Base-by-base conservation (phyloP, 2,113 vertebrate genomes). In the Mola mola region DNA sequence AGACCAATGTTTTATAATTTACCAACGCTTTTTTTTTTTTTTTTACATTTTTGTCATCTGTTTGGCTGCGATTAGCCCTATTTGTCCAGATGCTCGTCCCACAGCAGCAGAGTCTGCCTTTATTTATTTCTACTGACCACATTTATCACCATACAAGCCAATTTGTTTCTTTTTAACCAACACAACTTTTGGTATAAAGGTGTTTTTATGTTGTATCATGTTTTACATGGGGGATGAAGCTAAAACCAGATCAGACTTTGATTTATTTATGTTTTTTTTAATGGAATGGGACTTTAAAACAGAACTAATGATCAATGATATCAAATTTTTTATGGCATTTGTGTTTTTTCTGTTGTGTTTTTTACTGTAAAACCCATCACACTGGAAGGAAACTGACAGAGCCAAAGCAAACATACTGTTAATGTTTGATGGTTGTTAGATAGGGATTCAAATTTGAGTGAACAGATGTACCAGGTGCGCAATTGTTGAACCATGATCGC, bases 311-410 rank as follows among this genome's bases (percentile, higher is more conserved):
- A n/a, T n/a, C n/a, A n/a, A n/a, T n/a, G n/a, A n/a, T n/a, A n/a
- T n/a, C n/a, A 20, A 28, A 7, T 36, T 33, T 36, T 36, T 36
- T 26, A 16, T 25, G 8, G 5, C 12, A 6, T 42, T 1, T 13
- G 2, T 70, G 4, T 33, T 41, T 57, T 52, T 64, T 64, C 19
- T 80, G 56, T 72, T 51, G 37, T 69, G n/a, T 53, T 79, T 46
- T 73, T 87, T 87, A 87, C 88, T 90, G 85, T 91, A 87, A 78
- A 69, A 77, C 75, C 61, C 70, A 62, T 78, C 71, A 90, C 90
- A 92, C 89, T 92, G 90, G 87, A 91, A 72, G 68, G 57, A 59
- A 88, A 75, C 61, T 67, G 77, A 81, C 57, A 28, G 88, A 83
- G 74, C 84, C 87, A 88, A 89, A 86, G 67, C 44, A 11, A 72